Evolutionary conservation across 2,113 vertebrate genomes (phyloP).

Genomic region (Gallinago paraguaiae): DNA sequence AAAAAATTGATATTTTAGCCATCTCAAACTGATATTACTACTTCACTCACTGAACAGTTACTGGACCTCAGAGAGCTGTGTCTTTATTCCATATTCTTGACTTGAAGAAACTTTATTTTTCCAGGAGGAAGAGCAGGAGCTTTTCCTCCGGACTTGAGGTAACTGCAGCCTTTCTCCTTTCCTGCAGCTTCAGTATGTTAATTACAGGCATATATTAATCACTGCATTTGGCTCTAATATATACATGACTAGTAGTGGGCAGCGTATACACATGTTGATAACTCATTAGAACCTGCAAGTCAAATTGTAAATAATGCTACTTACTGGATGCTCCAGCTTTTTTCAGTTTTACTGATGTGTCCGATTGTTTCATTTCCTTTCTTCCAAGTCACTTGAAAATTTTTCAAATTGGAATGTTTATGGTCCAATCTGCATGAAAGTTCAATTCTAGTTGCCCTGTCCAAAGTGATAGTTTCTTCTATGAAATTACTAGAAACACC

Average conservation of each 20-base stretch:
- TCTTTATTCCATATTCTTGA: neutral
- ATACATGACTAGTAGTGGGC: neutral
- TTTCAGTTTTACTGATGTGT: neutral
- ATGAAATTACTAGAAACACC: neutral
- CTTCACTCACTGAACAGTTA: neutral
- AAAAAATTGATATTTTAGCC: neutral
- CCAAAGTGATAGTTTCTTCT: constrained; percentile 55
- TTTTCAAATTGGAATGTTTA: neutral
- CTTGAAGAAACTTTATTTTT: neutral
- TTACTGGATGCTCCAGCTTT: constrained; percentile 59
- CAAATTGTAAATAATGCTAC: neutral
- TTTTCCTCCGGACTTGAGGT: neutral
- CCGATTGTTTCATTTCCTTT: constrained; percentile 33
- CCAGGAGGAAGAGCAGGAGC: neutral
- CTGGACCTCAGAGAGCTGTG: neutral
- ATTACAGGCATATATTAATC: neutral
- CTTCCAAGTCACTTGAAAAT: constrained; percentile 66
- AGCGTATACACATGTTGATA: neutral
- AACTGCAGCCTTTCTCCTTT: neutral
- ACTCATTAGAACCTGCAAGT: neutral
- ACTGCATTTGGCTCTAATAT: neutral
- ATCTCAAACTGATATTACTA: neutral
- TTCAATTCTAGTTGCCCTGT: constrained; percentile 30
- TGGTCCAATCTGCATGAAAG: constrained; percentile 62
- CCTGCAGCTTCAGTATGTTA: neutral